phyloP scores from a whole-genome alignment of 1,140 invertebrate genomes.

The Listronotus oregonensis region DNA sequence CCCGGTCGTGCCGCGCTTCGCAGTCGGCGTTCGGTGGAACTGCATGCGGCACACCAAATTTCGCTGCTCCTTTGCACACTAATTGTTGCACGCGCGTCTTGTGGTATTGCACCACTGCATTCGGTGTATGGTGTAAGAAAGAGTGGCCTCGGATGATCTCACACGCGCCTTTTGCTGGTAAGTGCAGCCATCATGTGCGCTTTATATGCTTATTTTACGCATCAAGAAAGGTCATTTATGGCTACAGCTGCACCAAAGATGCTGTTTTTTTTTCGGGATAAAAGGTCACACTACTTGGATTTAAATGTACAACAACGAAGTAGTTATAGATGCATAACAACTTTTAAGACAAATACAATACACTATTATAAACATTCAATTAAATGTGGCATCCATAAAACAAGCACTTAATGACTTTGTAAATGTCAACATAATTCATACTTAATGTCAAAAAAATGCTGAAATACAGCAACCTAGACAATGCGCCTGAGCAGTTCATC shows the following conservation, averaged over 20 bases:
- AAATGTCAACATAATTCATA: too few species aligned
- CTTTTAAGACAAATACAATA: too few species aligned
- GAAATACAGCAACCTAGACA: conserved; percentile 4
- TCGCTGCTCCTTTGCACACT: conserved; percentile 32
- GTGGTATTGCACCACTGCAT: conserved; percentile 19
- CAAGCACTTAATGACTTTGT: too few species aligned
- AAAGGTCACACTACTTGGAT: too few species aligned
- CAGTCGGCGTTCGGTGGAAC: conserved; percentile 27
- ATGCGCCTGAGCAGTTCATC: conserved; percentile 16
- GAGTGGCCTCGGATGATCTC: conserved; percentile 49
- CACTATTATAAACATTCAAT: conserved; percentile 8
- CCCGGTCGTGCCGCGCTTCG: conserved; percentile 34
- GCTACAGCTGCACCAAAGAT: conserved; percentile 4
- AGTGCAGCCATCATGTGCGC: conserved; percentile 22
- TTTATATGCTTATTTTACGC: not conserved
- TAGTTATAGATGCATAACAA: too few species aligned
- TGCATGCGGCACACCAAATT: conserved; percentile 42
- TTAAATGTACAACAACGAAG: too few species aligned
- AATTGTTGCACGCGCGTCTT: conserved; percentile 22
- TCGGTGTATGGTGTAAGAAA: conserved; percentile 48
- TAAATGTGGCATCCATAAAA: too few species aligned
- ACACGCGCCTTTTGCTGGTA: conserved; percentile 43
- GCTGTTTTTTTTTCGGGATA: not conserved
- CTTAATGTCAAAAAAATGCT: not conserved
- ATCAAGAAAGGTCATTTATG: not conserved